These are phyloP conservation scores for Acanthopagrus latus DNA, from an alignment of 2,797 vertebrate species.

Conservation along the genomic window DNA sequence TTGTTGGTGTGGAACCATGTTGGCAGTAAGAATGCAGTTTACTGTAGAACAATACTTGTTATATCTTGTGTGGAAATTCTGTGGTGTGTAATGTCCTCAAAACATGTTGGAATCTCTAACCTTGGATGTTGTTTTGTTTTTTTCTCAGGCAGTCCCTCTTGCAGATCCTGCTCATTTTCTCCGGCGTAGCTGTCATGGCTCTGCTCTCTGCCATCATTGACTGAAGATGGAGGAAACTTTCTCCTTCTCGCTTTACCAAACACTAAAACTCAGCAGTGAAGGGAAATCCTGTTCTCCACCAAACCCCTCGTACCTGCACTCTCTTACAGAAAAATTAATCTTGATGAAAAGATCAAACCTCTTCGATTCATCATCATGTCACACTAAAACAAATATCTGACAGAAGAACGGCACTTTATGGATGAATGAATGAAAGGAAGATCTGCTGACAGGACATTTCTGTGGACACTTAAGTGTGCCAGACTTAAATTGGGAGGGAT, in stretches of 20 bases:
- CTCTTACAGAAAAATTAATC: conserved; percentile 9
- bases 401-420: conserved; percentile 66
- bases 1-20: background rate
- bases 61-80: conserved; percentile 1
- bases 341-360: background rate
- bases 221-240: conserved; percentile 68
- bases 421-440: conserved; percentile 32
- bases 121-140: conserved; percentile 26
- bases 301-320: conserved; percentile 10
- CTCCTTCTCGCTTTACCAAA: conserved; percentile 46
- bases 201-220: conserved; percentile 89
- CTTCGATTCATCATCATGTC: background rate
- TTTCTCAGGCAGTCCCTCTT: conserved; percentile 89
- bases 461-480: conserved; percentile 53
- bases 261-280: conserved; percentile 28
- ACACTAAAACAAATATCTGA: conserved; percentile 27
- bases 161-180: conserved; percentile 92
- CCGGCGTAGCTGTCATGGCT: conserved; percentile 93
- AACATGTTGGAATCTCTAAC: conserved; percentile 25
- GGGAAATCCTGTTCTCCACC: conserved; percentile 18
- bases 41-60: background rate
- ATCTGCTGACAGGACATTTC: conserved; percentile 35
- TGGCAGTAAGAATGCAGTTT: background rate
- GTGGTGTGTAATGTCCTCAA: conserved; percentile 56
- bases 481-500: conserved; percentile 27